These are phyloP conservation scores for Pseudocheirus occidentalis DNA, from an alignment of 2,797 vertebrate species.

Conservation along the genomic window DNA sequence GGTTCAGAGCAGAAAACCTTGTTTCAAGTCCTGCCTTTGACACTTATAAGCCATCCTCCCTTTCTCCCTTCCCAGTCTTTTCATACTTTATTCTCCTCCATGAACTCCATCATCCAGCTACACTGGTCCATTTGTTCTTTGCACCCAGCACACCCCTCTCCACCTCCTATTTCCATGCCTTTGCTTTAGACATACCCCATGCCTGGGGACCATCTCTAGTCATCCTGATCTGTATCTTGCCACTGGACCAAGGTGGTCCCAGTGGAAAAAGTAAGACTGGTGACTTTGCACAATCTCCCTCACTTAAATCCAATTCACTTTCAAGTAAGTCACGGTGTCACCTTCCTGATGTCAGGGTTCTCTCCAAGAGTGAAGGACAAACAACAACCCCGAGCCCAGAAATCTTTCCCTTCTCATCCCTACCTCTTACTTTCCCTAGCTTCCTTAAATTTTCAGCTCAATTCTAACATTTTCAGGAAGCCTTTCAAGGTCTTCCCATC, in stretches of 20 bases:
- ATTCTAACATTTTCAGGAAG: not conserved
- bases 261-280: no score
- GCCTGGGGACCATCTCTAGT: not conserved
- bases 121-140: no score
- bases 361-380: no score
- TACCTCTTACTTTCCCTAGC: not conserved
- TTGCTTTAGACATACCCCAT: not conserved
- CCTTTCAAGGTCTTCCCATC: not conserved
- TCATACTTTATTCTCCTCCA: no score
- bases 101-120: not conserved
- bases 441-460: not conserved
- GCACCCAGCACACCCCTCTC: not conserved
- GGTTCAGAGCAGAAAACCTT: not conserved
- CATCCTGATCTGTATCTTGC: no score
- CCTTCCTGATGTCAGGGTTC: no score
- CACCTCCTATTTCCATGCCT: not conserved
- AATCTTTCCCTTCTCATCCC: not conserved
- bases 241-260: no score
- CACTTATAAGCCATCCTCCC: not conserved
- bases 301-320: no score
- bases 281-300: no score
- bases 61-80: not conserved
- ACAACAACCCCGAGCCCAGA: not conserved
- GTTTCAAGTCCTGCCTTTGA: not conserved
- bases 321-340: no score